phyloP scores from a whole-genome alignment of 2,888 invertebrate genomes.

The Calameuta filiformis region DNA sequence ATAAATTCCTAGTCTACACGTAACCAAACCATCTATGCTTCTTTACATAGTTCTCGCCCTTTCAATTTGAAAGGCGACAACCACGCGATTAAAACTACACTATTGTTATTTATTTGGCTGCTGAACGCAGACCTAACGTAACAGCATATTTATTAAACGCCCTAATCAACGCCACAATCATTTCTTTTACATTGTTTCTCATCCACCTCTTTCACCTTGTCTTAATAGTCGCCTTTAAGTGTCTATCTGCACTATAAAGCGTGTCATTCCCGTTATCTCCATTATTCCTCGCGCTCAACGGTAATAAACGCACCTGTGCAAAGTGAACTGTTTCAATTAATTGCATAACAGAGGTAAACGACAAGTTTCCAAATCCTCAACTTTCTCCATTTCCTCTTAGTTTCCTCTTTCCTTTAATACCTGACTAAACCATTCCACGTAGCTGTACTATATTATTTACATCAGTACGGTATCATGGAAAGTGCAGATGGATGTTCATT shows the following conservation, averaged over 20 bases:
- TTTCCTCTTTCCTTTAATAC: not conserved
- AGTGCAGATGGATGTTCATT: not conserved
- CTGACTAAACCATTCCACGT: not conserved
- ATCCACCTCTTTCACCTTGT: not conserved
- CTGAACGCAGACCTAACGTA: not conserved
- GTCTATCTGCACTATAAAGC: not conserved
- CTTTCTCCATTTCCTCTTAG: not conserved
- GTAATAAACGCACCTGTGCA: not conserved
- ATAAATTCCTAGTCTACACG: constrained; percentile 23
- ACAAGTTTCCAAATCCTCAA: not conserved
- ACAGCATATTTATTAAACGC: not conserved
- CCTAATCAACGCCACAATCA: not conserved
- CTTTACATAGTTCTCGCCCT: not conserved
- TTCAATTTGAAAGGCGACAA: not conserved
- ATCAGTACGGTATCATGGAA: not conserved
- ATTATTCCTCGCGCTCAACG: not conserved
- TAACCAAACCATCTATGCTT: constrained; percentile 8
- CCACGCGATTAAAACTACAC: not conserved
- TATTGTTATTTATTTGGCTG: not conserved
- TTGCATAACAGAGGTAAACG: not conserved
- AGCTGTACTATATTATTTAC: not conserved
- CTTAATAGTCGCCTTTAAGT: not conserved
- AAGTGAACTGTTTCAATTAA: not conserved
- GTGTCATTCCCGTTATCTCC: not conserved
- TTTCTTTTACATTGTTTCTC: not conserved